These are phyloP conservation scores for Cryptophagus acutangulus DNA, from an alignment of 2,888 invertebrate species.

Conservation along the genomic window DNA sequence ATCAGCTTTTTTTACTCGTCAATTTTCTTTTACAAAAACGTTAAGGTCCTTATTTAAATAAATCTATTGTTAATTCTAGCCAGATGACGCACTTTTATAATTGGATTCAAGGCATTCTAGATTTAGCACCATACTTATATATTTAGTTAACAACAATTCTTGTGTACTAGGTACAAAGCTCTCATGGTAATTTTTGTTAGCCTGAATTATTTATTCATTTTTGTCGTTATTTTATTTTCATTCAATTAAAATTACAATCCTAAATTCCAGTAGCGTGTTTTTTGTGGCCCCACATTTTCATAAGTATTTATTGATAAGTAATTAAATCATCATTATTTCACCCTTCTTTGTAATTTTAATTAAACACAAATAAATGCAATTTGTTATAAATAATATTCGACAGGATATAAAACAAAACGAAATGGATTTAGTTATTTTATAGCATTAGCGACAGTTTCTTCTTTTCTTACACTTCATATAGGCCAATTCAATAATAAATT, in stretches of 20 bases:
- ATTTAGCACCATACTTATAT: conserved; percentile 48
- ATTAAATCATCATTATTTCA: no score
- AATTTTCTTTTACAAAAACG: no score
- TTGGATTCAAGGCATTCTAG: conserved; percentile 45
- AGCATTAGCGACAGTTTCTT: not conserved
- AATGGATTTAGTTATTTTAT: not conserved
- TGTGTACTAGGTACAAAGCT: conserved; percentile 38
- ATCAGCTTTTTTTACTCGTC: no score
- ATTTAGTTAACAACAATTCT: conserved; percentile 46
- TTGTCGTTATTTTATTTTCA: not conserved
- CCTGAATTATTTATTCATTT: not conserved
- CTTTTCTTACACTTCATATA: conserved; percentile 8
- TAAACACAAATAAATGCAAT: conserved; percentile 10
- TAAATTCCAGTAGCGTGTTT: not conserved
- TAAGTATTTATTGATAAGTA: conserved; percentile 5
- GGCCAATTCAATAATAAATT: no score
- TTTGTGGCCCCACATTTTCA: conserved; percentile 1
- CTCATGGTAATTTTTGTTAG: conserved; percentile 15
- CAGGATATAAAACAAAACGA: conserved; percentile 5
- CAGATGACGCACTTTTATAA: conserved; percentile 33
- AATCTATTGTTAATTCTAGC: conserved; percentile 17
- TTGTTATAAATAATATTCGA: not conserved
- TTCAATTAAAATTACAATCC: not conserved
- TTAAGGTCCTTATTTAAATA: no score
- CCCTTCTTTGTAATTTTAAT: no score